These are phyloP conservation scores for Todus mexicanus DNA, from an alignment of 2,797 vertebrate genomes.

Conservation along the genomic window DNA sequence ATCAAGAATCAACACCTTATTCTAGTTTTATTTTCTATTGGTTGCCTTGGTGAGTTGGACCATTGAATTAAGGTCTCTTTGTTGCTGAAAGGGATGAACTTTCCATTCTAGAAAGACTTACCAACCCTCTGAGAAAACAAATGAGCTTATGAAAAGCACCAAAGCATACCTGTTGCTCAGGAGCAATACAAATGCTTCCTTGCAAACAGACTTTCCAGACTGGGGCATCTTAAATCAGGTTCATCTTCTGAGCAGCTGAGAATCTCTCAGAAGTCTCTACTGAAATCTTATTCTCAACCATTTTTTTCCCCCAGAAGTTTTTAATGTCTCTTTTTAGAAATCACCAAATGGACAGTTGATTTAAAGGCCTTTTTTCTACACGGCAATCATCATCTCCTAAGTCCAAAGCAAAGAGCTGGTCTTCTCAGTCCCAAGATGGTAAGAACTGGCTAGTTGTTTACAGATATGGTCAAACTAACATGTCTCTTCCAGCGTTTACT, in stretches of 20 bases:
- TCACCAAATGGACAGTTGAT: background rate
- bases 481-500: background rate
- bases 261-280: background rate
- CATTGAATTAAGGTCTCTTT: background rate
- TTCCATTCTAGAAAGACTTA: background rate
- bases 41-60: background rate
- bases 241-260: background rate
- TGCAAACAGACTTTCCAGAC: background rate
- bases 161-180: background rate
- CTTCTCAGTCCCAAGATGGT: background rate
- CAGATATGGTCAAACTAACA: background rate
- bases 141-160: background rate
- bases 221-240: background rate
- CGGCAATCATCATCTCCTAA: background rate
- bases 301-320: background rate
- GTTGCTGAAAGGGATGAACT: background rate
- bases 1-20: background rate
- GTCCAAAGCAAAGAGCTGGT: background rate
- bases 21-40: background rate
- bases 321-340: background rate
- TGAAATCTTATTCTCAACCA: background rate
- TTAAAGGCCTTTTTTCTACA: background rate
- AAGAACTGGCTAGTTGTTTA: background rate
- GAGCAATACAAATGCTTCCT: background rate
- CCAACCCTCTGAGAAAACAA: background rate